These are phyloP conservation scores for Hippoglossus hippoglossus DNA, from an alignment of 2,797 vertebrate species.

Conservation along the genomic window DNA sequence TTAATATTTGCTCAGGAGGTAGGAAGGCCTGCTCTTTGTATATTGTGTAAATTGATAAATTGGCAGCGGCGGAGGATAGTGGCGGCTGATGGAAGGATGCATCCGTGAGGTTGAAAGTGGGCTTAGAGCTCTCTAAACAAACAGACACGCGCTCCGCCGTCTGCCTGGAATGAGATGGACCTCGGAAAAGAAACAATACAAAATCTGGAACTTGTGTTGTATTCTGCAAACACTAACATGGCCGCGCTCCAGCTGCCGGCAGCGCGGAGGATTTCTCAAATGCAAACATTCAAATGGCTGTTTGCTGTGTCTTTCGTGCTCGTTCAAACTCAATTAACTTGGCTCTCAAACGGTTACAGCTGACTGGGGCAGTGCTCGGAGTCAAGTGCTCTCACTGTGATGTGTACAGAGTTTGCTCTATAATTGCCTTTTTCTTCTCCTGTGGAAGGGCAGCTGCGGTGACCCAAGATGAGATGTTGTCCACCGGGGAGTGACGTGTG, in stretches of 20 bases:
- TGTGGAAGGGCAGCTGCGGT: conserved; percentile 61
- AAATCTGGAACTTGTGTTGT: conserved; percentile 58
- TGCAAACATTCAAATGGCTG: conserved; percentile 59
- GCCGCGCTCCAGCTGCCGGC: conserved; percentile 49
- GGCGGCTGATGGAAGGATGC: conserved; percentile 71
- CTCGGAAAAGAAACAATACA: conserved; percentile 69
- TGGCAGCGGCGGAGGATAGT: conserved; percentile 71
- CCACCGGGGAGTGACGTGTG: conserved; percentile 51
- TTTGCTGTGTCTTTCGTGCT: conserved; percentile 58
- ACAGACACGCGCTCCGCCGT: conserved; percentile 69
- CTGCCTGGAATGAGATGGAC: conserved; percentile 69
- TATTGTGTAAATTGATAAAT: conserved; percentile 84
- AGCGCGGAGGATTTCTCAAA: conserved; percentile 42
- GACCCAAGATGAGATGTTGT: conserved; percentile 63
- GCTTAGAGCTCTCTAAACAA: conserved; percentile 90
- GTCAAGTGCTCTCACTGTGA: conserved; percentile 32
- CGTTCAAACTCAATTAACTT: conserved; percentile 59
- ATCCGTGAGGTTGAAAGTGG: conserved; percentile 78
- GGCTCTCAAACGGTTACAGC: conserved; percentile 39
- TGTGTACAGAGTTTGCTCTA: conserved; percentile 16
- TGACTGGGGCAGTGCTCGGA: conserved; percentile 35
- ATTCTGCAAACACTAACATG: conserved; percentile 66
- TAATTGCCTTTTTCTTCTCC: conserved; percentile 20
- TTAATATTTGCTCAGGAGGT: conserved; percentile 73
- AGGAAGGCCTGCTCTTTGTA: conserved; percentile 77